Conservation (phyloP, 2,888 invertebrate genomes). For the Pristionchus entomophagus region DNA sequence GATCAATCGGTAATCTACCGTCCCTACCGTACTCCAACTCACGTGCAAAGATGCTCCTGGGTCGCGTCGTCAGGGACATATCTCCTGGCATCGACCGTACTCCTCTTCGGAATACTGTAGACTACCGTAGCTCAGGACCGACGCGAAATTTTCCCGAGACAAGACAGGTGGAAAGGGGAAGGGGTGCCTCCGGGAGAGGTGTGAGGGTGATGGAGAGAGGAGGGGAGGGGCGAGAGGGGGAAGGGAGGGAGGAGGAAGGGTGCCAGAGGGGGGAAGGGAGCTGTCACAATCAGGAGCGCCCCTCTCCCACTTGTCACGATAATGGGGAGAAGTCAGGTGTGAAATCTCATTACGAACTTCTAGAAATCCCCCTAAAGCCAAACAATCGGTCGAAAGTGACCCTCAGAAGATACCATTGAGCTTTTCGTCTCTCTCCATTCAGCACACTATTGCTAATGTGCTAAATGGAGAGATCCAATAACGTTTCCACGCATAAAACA, state of each 20-base stretch:
- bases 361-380: not conserved
- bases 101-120: not conserved
- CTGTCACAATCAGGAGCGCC: constrained; percentile 9
- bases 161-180: not conserved
- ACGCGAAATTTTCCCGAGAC: not conserved
- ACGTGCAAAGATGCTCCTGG: constrained; percentile 13
- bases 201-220: constrained; percentile 7
- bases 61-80: not conserved
- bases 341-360: not conserved
- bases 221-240: not conserved
- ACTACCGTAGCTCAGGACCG: not conserved
- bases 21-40: not conserved
- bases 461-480: no score
- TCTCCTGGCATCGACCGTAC: no score
- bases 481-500: no score
- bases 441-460: no score
- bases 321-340: not conserved
- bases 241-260: not conserved
- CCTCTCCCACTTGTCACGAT: constrained; percentile 34
- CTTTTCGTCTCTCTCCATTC: no score
- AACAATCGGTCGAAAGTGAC: no score
- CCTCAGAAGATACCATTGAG: no score
- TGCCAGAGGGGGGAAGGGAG: not conserved
- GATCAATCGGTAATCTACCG: not conserved
- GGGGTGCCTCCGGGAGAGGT: not conserved